Conservation (phyloP, 2,797 vertebrate species). For the Mionectes olivaceus region DNA sequence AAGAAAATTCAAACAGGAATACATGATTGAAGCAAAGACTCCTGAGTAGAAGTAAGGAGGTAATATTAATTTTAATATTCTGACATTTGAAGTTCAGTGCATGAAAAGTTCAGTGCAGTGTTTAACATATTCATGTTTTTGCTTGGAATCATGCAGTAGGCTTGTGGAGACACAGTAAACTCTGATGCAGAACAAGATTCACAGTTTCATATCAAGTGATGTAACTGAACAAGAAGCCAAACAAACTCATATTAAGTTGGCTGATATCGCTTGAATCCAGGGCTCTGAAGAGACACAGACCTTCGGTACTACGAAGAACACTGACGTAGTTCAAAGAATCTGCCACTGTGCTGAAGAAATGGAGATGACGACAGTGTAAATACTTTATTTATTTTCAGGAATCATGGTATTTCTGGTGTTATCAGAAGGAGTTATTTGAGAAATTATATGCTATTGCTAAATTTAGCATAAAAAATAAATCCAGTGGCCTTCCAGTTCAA, state of each 20-base stretch:
- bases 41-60: background rate
- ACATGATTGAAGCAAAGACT: background rate
- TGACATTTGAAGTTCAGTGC: background rate
- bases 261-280: background rate
- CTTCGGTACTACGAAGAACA: background rate
- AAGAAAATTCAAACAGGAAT: background rate
- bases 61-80: background rate
- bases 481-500: background rate
- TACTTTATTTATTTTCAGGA: background rate
- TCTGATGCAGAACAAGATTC: background rate
- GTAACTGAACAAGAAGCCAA: background rate
- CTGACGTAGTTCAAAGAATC: background rate
- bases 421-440: background rate
- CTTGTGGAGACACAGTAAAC: background rate
- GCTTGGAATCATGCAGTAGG: background rate
- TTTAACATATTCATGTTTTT: background rate
- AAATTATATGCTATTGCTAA: background rate
- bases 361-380: background rate
- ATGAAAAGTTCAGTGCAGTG: background rate
- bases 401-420: background rate
- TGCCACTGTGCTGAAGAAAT: background rate
- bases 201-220: background rate
- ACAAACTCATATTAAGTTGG: background rate
- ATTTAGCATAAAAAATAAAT: background rate
- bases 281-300: background rate